These are phyloP conservation scores for Coryphaenoides rupestris DNA, from an alignment of 2,113 vertebrate species.

Conservation along the genomic window DNA sequence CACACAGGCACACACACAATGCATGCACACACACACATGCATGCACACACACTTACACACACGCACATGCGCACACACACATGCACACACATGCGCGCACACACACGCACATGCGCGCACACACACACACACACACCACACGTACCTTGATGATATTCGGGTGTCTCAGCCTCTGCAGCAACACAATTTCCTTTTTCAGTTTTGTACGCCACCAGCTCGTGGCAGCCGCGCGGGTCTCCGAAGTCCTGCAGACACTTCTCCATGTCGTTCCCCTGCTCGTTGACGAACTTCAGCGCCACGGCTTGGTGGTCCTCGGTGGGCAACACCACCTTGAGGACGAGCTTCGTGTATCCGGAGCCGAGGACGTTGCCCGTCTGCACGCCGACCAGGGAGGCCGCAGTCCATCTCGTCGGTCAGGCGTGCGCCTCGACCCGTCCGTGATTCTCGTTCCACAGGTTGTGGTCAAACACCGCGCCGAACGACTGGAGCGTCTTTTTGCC, in stretches of 20 bases:
- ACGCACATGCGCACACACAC: not conserved
- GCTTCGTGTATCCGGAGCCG: conserved; percentile 78
- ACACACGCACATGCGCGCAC: no score
- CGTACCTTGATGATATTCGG: conserved; percentile 80
- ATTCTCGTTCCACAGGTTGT: conserved; percentile 48
- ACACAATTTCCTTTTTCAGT: conserved; percentile 79
- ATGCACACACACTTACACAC: conserved; percentile 3
- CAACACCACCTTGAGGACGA: conserved; percentile 62
- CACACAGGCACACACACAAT: conserved; percentile 4
- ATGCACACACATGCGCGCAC: not conserved
- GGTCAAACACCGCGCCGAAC: conserved; percentile 28
- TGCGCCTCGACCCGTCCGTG: conserved; percentile 29
- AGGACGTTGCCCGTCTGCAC: conserved; percentile 64
- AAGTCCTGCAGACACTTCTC: conserved; percentile 77
- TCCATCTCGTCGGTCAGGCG: conserved; percentile 56
- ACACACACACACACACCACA: not conserved
- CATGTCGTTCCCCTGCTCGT: conserved; percentile 81
- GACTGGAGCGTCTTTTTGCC: not conserved
- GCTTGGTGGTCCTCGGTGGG: conserved; percentile 41
- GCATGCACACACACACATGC: not conserved
- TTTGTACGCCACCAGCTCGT: conserved; percentile 80
- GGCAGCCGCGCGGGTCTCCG: conserved; percentile 64
- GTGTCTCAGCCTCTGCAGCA: conserved; percentile 77
- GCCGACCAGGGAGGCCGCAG: conserved; percentile 71
- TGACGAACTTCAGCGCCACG: conserved; percentile 76